Evolutionary conservation across 2,113 vertebrate genomes (phyloP), one percentile per base, ranked within the genome.

Genomic region (Tachysurus fulvidraco): DNA sequence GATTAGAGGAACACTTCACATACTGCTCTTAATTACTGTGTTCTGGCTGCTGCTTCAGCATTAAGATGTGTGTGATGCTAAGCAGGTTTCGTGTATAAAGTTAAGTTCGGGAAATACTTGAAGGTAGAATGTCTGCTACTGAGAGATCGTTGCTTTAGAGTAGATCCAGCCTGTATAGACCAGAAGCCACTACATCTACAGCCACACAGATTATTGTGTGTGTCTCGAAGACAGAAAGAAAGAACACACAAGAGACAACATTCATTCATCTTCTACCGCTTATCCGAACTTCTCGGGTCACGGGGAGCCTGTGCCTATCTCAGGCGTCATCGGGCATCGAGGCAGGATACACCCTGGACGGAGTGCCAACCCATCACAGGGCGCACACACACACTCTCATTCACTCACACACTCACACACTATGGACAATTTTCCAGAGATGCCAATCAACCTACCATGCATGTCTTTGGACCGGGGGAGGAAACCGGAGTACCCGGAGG

Each of bases 131-230:
- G 81, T 5, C 46, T 50, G 46, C 46, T 50, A 50, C 46, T 50
- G 46, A 36, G 36, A 36, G 36, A 36, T 36, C 36, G 2, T 36
- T 36, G 36, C 36, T 36, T 36, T 64, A 25, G 13, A 67, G 83
- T 59, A 73, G 79, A 82, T 62, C 52, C 69, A 52, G 36, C 78
- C 83, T 19, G 71, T 88, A 82, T 69, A 84, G 78, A 73, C 25
- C 46, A 85, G 60, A 77, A 86, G 89, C 84, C 85, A 57, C 69
- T 9, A 69, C 77, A 73, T 90, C 89, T 87, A 84, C 62, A 62
- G 87, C 69, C 57, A 52, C 44, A 17, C 86, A 83, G 73, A 81
- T 85, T 64, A 78, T 81, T 54, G 85, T 80, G 64, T 86, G 85
- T 80, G 55, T 76, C 19, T 60, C 7, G 54, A 46, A 77, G 81